Conservation (phyloP, 2,888 invertebrate species). For the Rhingia rostrata region DNA sequence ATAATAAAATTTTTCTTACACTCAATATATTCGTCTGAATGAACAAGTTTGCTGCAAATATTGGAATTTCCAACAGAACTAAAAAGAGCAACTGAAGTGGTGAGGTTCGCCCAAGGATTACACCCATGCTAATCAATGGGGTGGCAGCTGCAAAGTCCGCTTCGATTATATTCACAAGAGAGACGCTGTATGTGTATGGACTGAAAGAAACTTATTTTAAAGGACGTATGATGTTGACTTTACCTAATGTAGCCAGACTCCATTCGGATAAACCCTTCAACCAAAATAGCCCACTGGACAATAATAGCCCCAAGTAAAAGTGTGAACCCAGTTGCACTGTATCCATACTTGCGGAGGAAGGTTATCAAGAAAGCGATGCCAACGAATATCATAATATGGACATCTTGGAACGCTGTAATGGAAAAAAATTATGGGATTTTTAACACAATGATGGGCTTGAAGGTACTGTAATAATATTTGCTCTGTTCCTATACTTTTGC, state of each 20-base stretch:
- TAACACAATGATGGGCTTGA: no score
- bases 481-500: no score
- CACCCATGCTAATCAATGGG: constrained; percentile 94
- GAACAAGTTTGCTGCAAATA: constrained; percentile 89
- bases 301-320: constrained; percentile 91
- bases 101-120: constrained; percentile 91
- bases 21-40: constrained; percentile 87
- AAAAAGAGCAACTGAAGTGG: constrained; percentile 91
- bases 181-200: constrained; percentile 76
- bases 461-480: no score
- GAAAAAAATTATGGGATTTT: neutral
- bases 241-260: constrained; percentile 85
- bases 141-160: constrained; percentile 95
- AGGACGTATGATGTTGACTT: neutral
- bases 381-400: constrained; percentile 98
- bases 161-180: constrained; percentile 85
- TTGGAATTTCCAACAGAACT: constrained; percentile 89
- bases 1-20: constrained; percentile 83
- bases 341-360: constrained; percentile 94
- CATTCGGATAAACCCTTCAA: constrained; percentile 89
- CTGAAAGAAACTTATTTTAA: constrained; percentile 7
- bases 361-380: constrained; percentile 99
- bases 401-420: constrained; percentile 90
- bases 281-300: constrained; percentile 93
- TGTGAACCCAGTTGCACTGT: constrained; percentile 94